Evolutionary conservation across 2,113 vertebrate species (phyloP), one percentile per base, ranked within the genome.

Genomic region (Cynopterus brachyotis): DNA sequence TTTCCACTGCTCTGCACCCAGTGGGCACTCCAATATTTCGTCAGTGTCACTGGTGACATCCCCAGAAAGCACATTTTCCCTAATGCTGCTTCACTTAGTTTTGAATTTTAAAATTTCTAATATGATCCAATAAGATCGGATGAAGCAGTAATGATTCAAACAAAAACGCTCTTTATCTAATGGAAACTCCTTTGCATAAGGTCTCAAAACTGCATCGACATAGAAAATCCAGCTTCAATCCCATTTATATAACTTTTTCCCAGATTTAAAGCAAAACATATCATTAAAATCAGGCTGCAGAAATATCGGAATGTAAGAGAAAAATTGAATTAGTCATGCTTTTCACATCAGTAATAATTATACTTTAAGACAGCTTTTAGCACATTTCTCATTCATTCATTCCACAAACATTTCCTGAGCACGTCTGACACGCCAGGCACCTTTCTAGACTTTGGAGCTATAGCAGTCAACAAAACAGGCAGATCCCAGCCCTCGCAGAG

Each of bases 11-110:
- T 95, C 79, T 92, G 83, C 67, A 94, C 89, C 40, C 91, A 94
- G 78, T 96, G 93, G 73, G 91, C 0, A 3, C 82, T 96, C 89
- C 93, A 91, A 97, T 97, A 96, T 94, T 96, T 96, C 94, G 70
- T 96, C 94, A 78, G 28, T 72, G 73, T 82, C 94, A 82, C 6
- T 53, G 88, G 67, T 70, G 32, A 82, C 76, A 85, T 94, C 87
- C 78, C 30, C 78, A 88, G 91, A 83, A n/a, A 17, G 37, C 55
- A 5, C 20, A 35, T 81, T 96, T 92, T 66, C 79, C 81, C 80
- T 85, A 89, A 92, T 81, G 35, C 30, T 50, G 24, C 78, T 80
- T 73, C n/a, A 22, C 42, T 88, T 95, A 11, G 2, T 60, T 96
- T 87, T 76, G 76, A 95, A 90, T 95, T 89, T 95, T 55, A 94